phyloP scores from a whole-genome alignment of 2,888 invertebrate genomes.

The Halocaridina rubra region DNA sequence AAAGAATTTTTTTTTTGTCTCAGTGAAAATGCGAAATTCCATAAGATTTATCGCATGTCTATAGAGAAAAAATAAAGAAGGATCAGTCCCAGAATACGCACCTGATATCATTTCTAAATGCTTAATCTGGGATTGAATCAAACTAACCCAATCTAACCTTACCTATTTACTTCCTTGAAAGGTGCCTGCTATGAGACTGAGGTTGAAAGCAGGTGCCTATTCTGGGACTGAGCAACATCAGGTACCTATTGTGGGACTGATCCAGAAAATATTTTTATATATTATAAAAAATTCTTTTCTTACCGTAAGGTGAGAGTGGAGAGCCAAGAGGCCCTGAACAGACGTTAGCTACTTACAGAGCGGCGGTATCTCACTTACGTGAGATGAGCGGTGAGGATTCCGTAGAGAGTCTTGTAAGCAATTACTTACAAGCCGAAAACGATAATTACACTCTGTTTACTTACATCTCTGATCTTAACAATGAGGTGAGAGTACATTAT shows the following conservation, averaged over 20 bases:
- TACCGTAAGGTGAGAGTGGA: slow-evolving; percentile 40
- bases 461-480: slow-evolving; percentile 60
- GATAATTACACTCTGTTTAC: slow-evolving; percentile 62
- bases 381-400: slow-evolving; percentile 45
- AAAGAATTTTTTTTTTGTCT: too few relatives aligned
- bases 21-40: too few relatives aligned
- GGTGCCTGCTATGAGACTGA: too few relatives aligned
- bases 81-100: too few relatives aligned
- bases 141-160: too few relatives aligned
- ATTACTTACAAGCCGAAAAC: slow-evolving; percentile 60
- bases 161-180: too few relatives aligned
- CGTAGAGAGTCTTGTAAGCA: slow-evolving; percentile 43
- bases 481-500: slow-evolving; percentile 62
- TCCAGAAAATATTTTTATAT: neutral
- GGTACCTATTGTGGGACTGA: too few relatives aligned
- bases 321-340: slow-evolving; percentile 46
- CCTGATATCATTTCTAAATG: too few relatives aligned
- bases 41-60: too few relatives aligned
- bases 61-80: too few relatives aligned
- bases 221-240: neutral
- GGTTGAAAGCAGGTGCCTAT: too few relatives aligned
- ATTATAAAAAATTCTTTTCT: neutral
- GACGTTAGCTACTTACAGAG: slow-evolving; percentile 51
- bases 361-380: slow-evolving; percentile 38
- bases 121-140: too few relatives aligned